A percentile compares a stretch with the other conserved stretches of the same genome.
phyloP scores from a whole-genome alignment of 2,797 vertebrate species.

The Lophius americanus region DNA sequence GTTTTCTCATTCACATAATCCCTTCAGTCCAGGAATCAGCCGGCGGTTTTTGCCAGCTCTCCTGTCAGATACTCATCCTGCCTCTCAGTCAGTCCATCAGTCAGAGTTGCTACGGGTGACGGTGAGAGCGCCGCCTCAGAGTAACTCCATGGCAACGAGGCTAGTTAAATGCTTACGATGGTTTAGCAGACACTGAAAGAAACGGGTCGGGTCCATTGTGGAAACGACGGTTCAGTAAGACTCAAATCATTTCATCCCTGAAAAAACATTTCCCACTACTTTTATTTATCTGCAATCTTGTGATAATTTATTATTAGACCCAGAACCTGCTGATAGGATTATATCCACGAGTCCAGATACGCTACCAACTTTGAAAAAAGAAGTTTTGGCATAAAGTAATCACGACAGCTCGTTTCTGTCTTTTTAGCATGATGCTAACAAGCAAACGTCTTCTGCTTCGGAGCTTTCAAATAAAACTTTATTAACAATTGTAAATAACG shows the following conservation, averaged over 20 bases:
- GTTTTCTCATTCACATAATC: conserved; percentile 57
- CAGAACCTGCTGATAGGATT: too few relatives aligned
- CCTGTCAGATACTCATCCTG: conserved; percentile 61
- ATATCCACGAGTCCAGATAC: too few relatives aligned
- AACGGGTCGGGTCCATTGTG: conserved; percentile 10
- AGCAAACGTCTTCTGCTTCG: too few relatives aligned
- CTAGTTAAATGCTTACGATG: conserved; percentile 60
- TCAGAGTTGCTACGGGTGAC: conserved; percentile 59
- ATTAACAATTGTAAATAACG: too few relatives aligned
- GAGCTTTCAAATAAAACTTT: too few relatives aligned
- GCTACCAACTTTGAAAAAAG: too few relatives aligned
- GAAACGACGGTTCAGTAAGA: conserved; percentile 7
- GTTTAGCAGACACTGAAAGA: conserved; percentile 35
- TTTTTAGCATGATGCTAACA: too few relatives aligned
- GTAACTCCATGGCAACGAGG: conserved; percentile 69
- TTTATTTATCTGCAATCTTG: too few relatives aligned
- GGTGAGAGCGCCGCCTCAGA: conserved; percentile 41
- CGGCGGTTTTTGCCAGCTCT: conserved; percentile 44
- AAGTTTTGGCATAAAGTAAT: too few relatives aligned
- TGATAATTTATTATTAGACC: too few relatives aligned
- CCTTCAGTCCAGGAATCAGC: conserved; percentile 34
- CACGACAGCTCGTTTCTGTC: too few relatives aligned
- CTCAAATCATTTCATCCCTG: neutral
- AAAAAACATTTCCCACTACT: neutral
- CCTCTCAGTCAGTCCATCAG: conserved; percentile 57